Evolutionary conservation across 2,888 invertebrate species (phyloP), one percentile per base, ranked within the genome.

Genomic region (Aphodius sticticus): DNA sequence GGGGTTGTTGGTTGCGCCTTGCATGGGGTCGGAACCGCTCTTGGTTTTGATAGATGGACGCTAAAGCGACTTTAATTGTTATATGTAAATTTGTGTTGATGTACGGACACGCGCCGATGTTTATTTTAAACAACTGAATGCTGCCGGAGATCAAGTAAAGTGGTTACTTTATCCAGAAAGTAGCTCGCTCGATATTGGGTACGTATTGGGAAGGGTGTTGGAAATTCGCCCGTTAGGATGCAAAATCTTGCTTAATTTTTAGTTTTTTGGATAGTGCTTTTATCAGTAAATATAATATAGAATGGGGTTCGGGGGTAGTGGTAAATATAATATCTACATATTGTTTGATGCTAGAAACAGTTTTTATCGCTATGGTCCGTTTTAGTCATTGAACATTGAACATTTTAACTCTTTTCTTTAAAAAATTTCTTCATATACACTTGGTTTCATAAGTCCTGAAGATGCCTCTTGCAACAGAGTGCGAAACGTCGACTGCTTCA

Each of bases 1-100:
- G 53, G 26, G 14, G 70, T 69, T 69, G 36, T 76, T 36, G 74
- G 76, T 75, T 81, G 82, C 82, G 74, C 35, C n/a, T 26, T 16
- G 71, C 26, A 26, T 71, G 35, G 71, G 71, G 71, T 71, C 14
- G 26, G 84, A 26, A 26, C 26, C 26, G 82, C 81, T 81, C 82
- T 85, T 82, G 83, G 84, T 84, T 84, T 84, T 85, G 85, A 85
- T 85, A 82, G 84, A 85, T 84, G 84, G 84, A 84, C 83, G 83
- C 81, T 84, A 84, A 84, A 84, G 83, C 83, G 84, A 85, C 84
- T 85, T 85, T 85, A 85, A 85, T 85, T 85, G 84, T 85, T 85
- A 83, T 83, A 82, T 82, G 84, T 85, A 84, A 82, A 84, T 81
- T 81, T 75, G 74, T 79, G 77, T 80, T 79, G 78, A 79, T 78